Evolutionary conservation across 1,140 invertebrate genomes (phyloP), one percentile per base, ranked within the genome.

Genomic region (Zaprionus capensis): DNA sequence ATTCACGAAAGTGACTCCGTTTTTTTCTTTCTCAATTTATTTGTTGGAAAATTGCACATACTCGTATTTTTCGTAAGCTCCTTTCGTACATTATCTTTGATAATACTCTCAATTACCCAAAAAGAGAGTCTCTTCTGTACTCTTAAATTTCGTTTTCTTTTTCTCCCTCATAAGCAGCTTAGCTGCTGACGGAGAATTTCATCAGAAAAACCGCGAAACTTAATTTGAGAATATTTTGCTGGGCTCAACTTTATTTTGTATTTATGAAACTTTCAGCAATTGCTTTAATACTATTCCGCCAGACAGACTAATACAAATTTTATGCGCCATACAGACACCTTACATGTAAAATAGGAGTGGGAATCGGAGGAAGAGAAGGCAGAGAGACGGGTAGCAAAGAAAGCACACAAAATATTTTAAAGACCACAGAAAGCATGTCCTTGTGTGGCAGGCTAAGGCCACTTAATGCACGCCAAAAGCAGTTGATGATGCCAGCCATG

Each of bases 401-500:
- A 63, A 20, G 31, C 55, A 55, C 64, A 71, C 51, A 66, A 72
- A 83, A 81, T 75, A 72, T 73, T 87, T 87, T 78, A 88, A 84
- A 88, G 84, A 81, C 84, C 85, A 72, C 85, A 86, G 81, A 84
- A 80, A 82, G 72, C 85, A 80, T 88, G 81, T 90, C 85, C 85
- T 84, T 83, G 80, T 80, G 81, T 65, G 72, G 79, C 71, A 84
- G 71, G 70, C 80, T 88, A 84, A 88, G 81, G 82, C 85, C 85
- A 88, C 85, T 88, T 88, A 88, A 90, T 88, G 85, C 85, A 90
- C 71, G 85, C 81, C 81, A 90, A 88, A 90, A 81, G 81, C 83
- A 86, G 83, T 87, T 87, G 67, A 75, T 82, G 66, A 71, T 38
- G 44, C 61, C 59, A 58, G 65, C 58, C 56, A 69, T 68, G 17